Conservation (phyloP, 2,113 vertebrate genomes). For the Donacobius atricapilla region DNA sequence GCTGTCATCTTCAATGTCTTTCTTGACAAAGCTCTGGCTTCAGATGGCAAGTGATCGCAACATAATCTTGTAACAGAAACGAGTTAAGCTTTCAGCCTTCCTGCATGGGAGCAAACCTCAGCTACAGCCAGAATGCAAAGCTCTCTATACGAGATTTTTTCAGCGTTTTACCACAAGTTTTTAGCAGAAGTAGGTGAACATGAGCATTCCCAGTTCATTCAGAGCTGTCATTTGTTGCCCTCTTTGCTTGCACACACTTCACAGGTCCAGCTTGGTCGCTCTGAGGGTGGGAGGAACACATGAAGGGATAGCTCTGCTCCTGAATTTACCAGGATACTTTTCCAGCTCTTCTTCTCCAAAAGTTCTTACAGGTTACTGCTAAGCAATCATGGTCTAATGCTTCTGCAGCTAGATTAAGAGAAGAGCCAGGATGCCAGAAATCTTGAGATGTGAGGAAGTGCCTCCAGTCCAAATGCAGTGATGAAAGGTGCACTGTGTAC, state of each 20-base stretch:
- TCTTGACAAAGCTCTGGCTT: neutral
- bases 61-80: neutral
- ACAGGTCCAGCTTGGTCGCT: rapidly evolving
- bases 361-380: neutral
- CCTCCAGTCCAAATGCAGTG: neutral
- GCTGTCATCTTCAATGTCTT: neutral
- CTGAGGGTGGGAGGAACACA: neutral
- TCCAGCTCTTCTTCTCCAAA: neutral
- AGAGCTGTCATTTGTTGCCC: neutral
- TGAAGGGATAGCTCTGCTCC: neutral
- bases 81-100: neutral
- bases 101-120: neutral
- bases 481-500: neutral
- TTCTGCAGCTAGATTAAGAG: neutral
- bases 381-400: neutral
- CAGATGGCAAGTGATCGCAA: neutral
- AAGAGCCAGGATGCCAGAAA: neutral
- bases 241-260: neutral
- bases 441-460: neutral
- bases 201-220: neutral
- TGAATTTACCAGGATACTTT: neutral
- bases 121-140: neutral
- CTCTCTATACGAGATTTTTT: neutral
- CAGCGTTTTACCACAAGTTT: neutral
- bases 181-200: neutral